Base-by-base conservation (phyloP, 2,888 invertebrate species). In the Odontomyia ornata region DNA sequence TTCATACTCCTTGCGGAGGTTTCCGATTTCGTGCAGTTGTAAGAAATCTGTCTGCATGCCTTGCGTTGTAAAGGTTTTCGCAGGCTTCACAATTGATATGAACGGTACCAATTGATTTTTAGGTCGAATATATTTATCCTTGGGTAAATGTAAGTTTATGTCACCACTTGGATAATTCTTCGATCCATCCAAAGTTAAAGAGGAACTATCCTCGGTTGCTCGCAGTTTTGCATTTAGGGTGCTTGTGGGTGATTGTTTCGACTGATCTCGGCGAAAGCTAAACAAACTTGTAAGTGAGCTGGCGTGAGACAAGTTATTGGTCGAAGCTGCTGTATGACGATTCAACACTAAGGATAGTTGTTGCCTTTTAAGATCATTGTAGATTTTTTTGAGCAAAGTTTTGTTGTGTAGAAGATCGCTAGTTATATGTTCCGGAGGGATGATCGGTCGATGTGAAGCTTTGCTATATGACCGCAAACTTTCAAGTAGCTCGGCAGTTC, bases 331-430 rank as follows among this genome's bases (percentile, higher is more conserved):
- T 62, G 83, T 83, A 82, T 85, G 83, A 81, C 80, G 81, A 21
- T 81, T 81, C 43, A 86, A 79, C 56, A 83, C 81, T 4, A 85
- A 83, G 78, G 85, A 84, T 1, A 86, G 78, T 77, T 86, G 86
- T 72, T 85, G 84, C 75, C 85, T 85, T 47, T 85, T 86, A 15
- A 86, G 81, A 43, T 82, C 80, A 64, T 83, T 84, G 77, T 85
- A 86, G 2, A 86, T 83, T 78, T 83, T 83, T 36, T 93, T 93
- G 75, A 95, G 87, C 28, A 93, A 88, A 82, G 91, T 91, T 81
- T 93, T 89, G 84, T 95, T 92, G 11, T 92, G 92, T 75, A 94
- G 86, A 72, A 94, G 88, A 82, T 92, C 92, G 75, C 92, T 91
- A 81, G 93, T 91, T 77, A 93, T 91, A 84, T 89, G 89, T 80